Conservation (phyloP, 1,140 invertebrate genomes). For the Manduca sexta region DNA sequence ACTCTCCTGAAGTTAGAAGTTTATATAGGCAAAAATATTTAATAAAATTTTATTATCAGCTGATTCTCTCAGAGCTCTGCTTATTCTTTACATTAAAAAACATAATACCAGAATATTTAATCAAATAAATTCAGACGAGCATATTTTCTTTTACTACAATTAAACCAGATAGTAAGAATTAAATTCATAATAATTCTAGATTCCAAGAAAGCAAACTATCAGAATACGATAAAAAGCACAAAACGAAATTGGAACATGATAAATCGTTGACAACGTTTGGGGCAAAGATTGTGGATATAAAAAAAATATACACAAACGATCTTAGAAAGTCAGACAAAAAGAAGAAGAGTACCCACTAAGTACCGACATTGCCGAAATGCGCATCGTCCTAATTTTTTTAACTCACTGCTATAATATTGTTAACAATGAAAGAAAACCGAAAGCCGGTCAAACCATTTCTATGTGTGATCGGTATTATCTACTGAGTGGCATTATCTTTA, state of each 20-base stretch:
- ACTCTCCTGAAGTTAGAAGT: too few relatives aligned
- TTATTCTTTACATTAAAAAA: too few relatives aligned
- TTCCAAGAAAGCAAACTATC: background rate
- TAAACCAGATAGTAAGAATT: too few relatives aligned
- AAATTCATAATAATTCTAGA: background rate
- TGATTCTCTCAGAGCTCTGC: too few relatives aligned
- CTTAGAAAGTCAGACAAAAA: slow-evolving; percentile 25
- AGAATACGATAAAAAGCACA: background rate
- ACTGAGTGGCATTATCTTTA: background rate
- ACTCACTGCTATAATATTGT: slow-evolving; percentile 4
- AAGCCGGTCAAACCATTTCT: slow-evolving; percentile 13
- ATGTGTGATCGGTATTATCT: slow-evolving; percentile 1
- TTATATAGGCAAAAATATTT: too few relatives aligned
- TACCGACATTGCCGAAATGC: slow-evolving; percentile 4
- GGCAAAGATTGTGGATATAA: slow-evolving; percentile 6
- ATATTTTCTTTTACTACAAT: too few relatives aligned
- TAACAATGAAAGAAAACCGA: slow-evolving; percentile 23
- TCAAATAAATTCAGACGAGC: too few relatives aligned
- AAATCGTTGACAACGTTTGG: slow-evolving; percentile 11
- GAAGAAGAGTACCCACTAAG: slow-evolving; percentile 8
- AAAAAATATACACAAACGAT: slow-evolving; percentile 11
- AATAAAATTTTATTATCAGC: too few relatives aligned
- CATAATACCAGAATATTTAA: too few relatives aligned
- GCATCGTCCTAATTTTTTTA: slow-evolving; percentile 6
- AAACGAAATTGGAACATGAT: slow-evolving; percentile 11